Evolutionary conservation across 53 echinoderm and acorn worm species (phyloP), one percentile per base, ranked within the genome.

Genomic region (Echinometra lucunter): DNA sequence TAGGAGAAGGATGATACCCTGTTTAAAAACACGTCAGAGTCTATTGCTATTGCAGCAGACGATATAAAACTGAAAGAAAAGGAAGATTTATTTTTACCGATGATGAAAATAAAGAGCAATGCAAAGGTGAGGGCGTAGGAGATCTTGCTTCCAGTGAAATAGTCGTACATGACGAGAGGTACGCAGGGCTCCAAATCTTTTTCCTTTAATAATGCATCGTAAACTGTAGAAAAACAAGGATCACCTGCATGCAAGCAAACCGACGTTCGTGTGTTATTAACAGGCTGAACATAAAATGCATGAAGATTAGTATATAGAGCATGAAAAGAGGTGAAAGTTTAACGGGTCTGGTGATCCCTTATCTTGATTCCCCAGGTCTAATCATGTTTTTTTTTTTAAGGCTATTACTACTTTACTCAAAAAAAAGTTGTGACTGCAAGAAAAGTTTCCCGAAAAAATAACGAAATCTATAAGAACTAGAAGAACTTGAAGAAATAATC

Each of bases 161-260:
- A 94, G 32, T 94, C 94, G 44, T 85, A 94, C 0, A 66, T 42
- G 67, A 85, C 30, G 37, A 94, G 58, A 4, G 94, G 87, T 25
- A 94, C 94, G 27, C 94, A 94, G 19, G 85, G 94, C 25, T 82
- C 94, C 13, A 94, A 17, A 40, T 94, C 45, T 60, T 82, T 44
- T 58, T 66, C 47, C 10, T 27, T 60, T 11, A 45, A 85, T 1
- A 35, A 57, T 82, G 37, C 85, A 28, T 45, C 66, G 45, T 37
- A n/a, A 1, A 28, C 40, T 9, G 63, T 67, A 30, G 13, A 42
- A 58, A 60, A 94, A 63, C 94, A 94, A 37, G 83, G 66, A 66
- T 85, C 94, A 42, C 16, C 94, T 94, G 83, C 18, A 56, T 19
- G 91, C 44, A 3, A 0, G n/a, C 56, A 81, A 23, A 42, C 1